Percentiles rank a stretch among this genome's conserved stretches.
phyloP scores from a whole-genome alignment of 2,888 invertebrate species.

The Caradrina kadenii region DNA sequence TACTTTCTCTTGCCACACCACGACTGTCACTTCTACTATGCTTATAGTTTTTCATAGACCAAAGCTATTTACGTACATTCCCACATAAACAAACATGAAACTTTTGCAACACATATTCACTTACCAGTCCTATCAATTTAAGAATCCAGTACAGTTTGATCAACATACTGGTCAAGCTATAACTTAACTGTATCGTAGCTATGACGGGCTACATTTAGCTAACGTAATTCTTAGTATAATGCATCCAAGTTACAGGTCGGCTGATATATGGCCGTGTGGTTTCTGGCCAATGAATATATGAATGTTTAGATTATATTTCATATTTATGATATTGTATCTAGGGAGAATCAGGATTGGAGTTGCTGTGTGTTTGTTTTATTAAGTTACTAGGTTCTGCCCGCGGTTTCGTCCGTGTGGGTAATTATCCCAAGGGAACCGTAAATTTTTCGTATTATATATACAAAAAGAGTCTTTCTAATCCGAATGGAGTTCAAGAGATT shows the following conservation, averaged over 20 bases:
- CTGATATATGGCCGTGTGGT: constrained; percentile 53
- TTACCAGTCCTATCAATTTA: constrained; percentile 55
- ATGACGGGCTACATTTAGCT: constrained; percentile 47
- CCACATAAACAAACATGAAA: constrained; percentile 31
- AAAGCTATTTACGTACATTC: constrained; percentile 16
- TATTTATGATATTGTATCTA: constrained; percentile 53
- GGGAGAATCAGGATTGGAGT: constrained; percentile 27
- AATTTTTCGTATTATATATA: too few relatives aligned
- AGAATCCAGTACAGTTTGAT: constrained; percentile 54
- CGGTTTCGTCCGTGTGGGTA: too few relatives aligned
- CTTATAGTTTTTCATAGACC: background rate
- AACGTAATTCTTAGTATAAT: constrained; percentile 54
- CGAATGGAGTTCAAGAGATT: too few relatives aligned
- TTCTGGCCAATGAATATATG: constrained; percentile 59
- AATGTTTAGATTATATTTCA: constrained; percentile 52
- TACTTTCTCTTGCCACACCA: too few relatives aligned
- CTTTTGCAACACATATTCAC: constrained; percentile 49
- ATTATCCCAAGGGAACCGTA: too few relatives aligned
- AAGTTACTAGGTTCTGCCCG: too few relatives aligned
- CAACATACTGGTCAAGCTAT: constrained; percentile 58
- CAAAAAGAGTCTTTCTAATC: too few relatives aligned
- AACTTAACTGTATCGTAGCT: constrained; percentile 50
- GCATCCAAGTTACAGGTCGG: constrained; percentile 42
- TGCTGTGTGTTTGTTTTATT: constrained; percentile 8
- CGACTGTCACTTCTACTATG: too few relatives aligned